Evolutionary conservation across 2,797 vertebrate species (phyloP).

Genomic region (Erethizon dorsatum): DNA sequence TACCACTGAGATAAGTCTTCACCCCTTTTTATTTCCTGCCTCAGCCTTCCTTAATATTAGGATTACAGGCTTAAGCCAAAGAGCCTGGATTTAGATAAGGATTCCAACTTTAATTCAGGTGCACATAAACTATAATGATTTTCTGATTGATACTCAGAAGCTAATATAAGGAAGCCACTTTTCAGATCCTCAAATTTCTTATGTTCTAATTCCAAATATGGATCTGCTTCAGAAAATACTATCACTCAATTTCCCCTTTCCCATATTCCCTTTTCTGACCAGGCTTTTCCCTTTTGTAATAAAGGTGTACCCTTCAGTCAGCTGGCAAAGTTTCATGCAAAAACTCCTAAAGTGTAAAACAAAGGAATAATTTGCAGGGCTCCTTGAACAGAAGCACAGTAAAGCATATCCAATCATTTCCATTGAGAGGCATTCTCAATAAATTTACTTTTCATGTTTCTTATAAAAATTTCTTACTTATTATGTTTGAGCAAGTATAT

Average conservation of each 20-base stretch:
- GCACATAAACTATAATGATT: neutral
- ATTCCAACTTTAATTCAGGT: slow-evolving; percentile 5
- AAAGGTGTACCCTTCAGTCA: neutral
- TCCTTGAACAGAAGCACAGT: neutral
- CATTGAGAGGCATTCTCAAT: neutral
- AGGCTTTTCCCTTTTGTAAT: neutral
- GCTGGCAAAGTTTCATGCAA: neutral
- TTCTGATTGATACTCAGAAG: neutral
- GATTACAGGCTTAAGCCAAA: neutral
- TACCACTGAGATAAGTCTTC: neutral
- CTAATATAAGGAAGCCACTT: neutral
- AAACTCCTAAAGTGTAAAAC: neutral
- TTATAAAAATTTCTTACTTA: slow-evolving; percentile 22
- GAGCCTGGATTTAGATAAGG: neutral
- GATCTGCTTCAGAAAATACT: neutral
- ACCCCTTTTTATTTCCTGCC: neutral
- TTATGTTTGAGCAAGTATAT: neutral
- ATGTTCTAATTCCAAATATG: neutral
- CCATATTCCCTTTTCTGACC: neutral
- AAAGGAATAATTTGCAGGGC: neutral
- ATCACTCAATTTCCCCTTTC: neutral
- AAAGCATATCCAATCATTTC: neutral
- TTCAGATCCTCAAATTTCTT: neutral
- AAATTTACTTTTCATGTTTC: slow-evolving; percentile 3
- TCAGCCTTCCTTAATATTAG: neutral